Percentiles rank a stretch among this genome's conserved stretches.
These are phyloP conservation scores for Mimas tiliae DNA, from an alignment of 2,888 invertebrate genomes.

Conservation along the genomic window DNA sequence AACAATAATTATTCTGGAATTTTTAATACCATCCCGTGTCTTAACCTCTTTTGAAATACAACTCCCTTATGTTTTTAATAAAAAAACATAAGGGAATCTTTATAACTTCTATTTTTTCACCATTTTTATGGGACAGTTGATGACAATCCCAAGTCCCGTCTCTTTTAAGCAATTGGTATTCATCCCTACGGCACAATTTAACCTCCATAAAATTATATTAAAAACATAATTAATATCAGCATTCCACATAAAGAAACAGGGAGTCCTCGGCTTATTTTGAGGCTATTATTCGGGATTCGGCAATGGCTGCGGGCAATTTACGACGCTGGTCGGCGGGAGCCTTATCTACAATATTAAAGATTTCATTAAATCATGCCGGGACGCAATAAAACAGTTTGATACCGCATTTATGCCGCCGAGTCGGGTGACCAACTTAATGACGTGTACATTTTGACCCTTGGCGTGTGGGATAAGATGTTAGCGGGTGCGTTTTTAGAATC, in stretches of 20 bases:
- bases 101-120: no score
- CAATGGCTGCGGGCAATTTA: slow-evolving; percentile 69
- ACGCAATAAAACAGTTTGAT: slow-evolving; percentile 83
- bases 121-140: background rate
- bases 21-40: no score
- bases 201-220: slow-evolving; percentile 26
- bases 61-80: no score
- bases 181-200: background rate
- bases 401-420: slow-evolving; percentile 70
- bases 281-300: slow-evolving; percentile 8
- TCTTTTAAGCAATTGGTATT: background rate
- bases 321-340: slow-evolving; percentile 59
- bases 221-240: slow-evolving; percentile 43
- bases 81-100: no score
- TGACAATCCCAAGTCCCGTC: background rate
- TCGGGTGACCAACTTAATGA: slow-evolving; percentile 79
- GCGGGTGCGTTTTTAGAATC: slow-evolving; percentile 4
- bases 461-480: slow-evolving; percentile 40
- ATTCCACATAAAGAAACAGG: slow-evolving; percentile 35
- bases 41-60: no score
- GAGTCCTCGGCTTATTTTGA: slow-evolving; percentile 13
- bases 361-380: slow-evolving; percentile 82
- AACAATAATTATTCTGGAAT: no score
- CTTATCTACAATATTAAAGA: slow-evolving; percentile 82
- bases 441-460: slow-evolving; percentile 68